Base-by-base conservation (phyloP, 1,140 invertebrate species). In the Meloidogyne hapla region DNA sequence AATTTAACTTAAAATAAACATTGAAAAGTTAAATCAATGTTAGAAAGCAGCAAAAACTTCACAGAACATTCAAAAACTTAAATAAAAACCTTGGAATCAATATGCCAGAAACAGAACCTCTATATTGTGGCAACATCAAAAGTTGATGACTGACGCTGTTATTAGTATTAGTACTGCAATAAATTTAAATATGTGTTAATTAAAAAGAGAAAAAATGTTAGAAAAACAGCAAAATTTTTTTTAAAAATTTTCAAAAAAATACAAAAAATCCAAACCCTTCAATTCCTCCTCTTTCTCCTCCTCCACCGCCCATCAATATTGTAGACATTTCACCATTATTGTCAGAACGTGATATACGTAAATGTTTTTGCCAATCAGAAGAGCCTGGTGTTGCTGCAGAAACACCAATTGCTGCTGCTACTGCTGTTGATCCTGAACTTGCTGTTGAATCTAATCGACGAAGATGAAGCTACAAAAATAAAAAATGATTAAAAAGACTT, bases 321-420 rank as follows among this genome's bases (percentile, higher is more conserved):
- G 75, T 25, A 38, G 65, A 21, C 48, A 28, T 64, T 33, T 40
- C 64, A 26, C 23, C 15, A 42, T 68, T 26, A 25, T 77, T n/a
- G 56, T 78, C 65, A 13, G 61, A 63, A 21, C 63, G 77, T n/a
- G 42, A 25, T 64, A 69, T 61, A 62, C 69, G 48, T 80, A 80
- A 71, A 80, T 82, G 64, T 67, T 78, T 78, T 64, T 79, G 69
- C 80, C 80, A 81, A 23, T 81, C 79, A n/a, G 48, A 56, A 56
- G 48, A 56, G 1, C 48, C 48, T 8, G 48, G 28, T 28, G 56
- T 56, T n/a, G n/a, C 70, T 78, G 26, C 15, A 28, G 33, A 26
- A 56, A 26, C 38, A 21, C 23, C 61, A 2, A 56, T 3, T 25
- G 73, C 65, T 74, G 73, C 40, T 45, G 40, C 65, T 12, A 56